Evolutionary conservation across 2,888 invertebrate species (phyloP), one percentile per base, ranked within the genome.

Genomic region (Rhogogaster chlorosoma): DNA sequence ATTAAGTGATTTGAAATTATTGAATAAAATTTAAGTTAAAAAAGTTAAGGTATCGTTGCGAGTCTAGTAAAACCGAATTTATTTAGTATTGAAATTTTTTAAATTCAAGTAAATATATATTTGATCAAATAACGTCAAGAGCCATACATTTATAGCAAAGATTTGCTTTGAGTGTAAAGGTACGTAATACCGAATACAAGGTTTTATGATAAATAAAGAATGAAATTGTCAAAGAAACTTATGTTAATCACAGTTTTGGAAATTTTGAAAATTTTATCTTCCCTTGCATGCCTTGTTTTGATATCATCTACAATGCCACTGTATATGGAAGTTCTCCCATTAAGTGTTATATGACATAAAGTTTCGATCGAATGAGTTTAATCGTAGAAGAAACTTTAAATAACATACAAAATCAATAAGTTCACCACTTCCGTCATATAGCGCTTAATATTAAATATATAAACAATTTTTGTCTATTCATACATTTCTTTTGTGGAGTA

Each of bases 241-340:
- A 49, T 53, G n/a, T 77, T 53, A 0, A n/a, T 53, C 18, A 29
- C 32, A 32, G 9, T 53, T n/a, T 9, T 53, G 45, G 18, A 32
- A 77, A 32, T 1, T 32, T 32, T 7, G 3, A 12, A 10, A 77
- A 32, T 32, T 77, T 53, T 53, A 15, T 29, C 49, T 53, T 77
- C 32, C 67, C 67, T 32, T 15, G 38, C 80, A 61, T 80, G 36
- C 26, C 36, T 80, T 80, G 61, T 61, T 80, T 80, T 61, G 61
- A 57, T 80, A 80, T 80, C 36, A 80, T 80, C 61, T 61, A 38
- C 61, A 61, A 61, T 80, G 80, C 61, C 80, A 80, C 80, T 80
- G 80, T 61, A 80, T 61, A 80, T 57, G 38, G 61, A 80, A 80
- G 80, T 61, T 80, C 38, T 61, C 57, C 38, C 38, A 36, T 61